Evolutionary conservation across 2,888 invertebrate genomes (phyloP), one percentile per base, ranked within the genome.

Genomic region (Eupithecia vulgata): DNA sequence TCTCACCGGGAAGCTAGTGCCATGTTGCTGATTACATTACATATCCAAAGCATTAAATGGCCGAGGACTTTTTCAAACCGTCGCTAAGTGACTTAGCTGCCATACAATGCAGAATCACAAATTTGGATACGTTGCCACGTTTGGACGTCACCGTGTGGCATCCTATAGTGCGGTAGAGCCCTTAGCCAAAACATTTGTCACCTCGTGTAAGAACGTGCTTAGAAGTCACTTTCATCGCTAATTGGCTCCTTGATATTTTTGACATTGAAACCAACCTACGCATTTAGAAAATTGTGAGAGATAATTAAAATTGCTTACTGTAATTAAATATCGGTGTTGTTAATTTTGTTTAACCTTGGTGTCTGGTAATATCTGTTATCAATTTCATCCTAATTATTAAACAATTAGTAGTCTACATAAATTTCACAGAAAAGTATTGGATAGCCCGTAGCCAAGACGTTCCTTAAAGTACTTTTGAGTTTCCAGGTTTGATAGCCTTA

Each of bases 241-340:
- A 65, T 65, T 65, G 40, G 65, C 21, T 25, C 13, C 25, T 37
- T 65, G 25, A 65, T 65, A 42, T 21, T 65, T 64, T 65, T 25
- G 65, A 65, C 65, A 65, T 21, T 65, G 21, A 40, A 21, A 25
- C 40, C 15, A n/a, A 12, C 40, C 40, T 42, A 40, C 40, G 15
- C 40, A 12, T 25, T 25, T 12, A 5, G 5, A 57, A 57, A 13
- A 25, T 52, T 21, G 8, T 52, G 21, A 52, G 45, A 48, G 52
- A 52, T 65, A 40, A 40, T 40, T 37, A 64, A 64, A 64, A 65
- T 65, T 37, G 42, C 25, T 25, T 65, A 25, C 6, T 37, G 35
- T 40, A 25, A 65, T 64, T 17, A 64, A 64, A 35, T 64, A 64
- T 25, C n/a, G 25, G 40, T 37, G 40, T 70, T 62, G 37, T 64